Evolutionary conservation across 1,140 invertebrate genomes (phyloP).

Genomic region (Penaeus vannamei): DNA sequence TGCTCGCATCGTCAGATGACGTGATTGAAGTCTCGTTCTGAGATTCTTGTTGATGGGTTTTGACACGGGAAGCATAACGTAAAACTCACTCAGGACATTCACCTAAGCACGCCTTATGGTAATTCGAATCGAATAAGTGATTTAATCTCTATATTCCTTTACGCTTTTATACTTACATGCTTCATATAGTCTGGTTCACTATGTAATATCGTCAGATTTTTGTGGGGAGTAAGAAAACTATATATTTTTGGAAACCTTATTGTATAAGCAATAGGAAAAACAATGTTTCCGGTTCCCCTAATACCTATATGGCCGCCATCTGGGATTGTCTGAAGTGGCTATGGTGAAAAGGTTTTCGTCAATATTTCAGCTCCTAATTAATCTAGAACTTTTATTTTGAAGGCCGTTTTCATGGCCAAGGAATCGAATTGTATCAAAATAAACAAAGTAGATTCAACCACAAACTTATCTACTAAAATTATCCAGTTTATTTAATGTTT

Average conservation of each 20-base stretch:
- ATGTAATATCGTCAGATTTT: conserved; percentile 38
- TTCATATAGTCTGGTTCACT: conserved; percentile 9
- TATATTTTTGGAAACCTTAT: conserved; percentile 10
- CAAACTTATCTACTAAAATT: background rate
- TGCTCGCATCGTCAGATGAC: no score
- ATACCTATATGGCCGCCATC: conserved; percentile 33
- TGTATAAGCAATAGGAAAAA: conserved; percentile 31
- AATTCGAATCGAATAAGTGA: background rate
- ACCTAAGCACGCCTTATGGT: no score
- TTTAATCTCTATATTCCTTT: background rate
- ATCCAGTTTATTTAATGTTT: no score
- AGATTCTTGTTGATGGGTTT: no score
- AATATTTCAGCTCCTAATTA: conserved; percentile 1
- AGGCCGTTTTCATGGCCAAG: conserved; percentile 8
- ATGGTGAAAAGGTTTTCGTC: background rate
- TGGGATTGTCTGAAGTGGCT: conserved; percentile 29
- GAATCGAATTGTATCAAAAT: conserved; percentile 30
- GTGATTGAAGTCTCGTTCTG: no score
- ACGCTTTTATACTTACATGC: background rate
- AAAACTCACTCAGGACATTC: no score
- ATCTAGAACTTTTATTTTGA: background rate
- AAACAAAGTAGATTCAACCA: conserved; percentile 13
- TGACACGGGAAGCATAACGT: no score
- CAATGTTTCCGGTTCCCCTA: background rate
- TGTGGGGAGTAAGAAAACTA: conserved; percentile 1